Conservation (phyloP, 2,113 vertebrate species). For the Rhinopithecus roxellana region DNA sequence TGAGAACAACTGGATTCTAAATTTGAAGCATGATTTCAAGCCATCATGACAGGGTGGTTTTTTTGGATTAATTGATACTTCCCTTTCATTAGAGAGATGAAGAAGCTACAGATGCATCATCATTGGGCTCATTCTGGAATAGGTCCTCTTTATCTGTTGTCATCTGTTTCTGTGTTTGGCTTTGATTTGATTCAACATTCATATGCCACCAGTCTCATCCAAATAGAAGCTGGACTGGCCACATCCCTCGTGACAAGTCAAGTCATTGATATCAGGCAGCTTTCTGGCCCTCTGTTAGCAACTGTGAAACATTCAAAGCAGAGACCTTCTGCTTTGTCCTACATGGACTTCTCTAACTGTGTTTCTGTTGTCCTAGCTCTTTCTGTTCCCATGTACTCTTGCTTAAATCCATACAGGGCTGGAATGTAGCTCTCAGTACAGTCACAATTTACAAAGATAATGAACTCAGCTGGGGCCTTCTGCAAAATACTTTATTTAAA, state of each 20-base stretch:
- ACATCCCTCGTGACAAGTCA: slow-evolving; percentile 27
- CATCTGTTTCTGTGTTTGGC: slow-evolving; percentile 30
- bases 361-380: slow-evolving; percentile 34
- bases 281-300: slow-evolving; percentile 19
- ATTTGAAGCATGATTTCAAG: slow-evolving; percentile 17
- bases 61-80: background rate
- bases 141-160: slow-evolving; percentile 45
- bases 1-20: background rate
- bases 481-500: slow-evolving; percentile 52
- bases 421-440: slow-evolving; percentile 27
- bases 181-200: slow-evolving; percentile 49
- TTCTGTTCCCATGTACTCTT: slow-evolving; percentile 17
- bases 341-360: slow-evolving; percentile 17
- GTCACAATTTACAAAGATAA: slow-evolving; percentile 41
- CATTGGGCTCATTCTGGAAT: background rate
- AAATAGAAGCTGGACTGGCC: slow-evolving; percentile 1
- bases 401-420: slow-evolving; percentile 42
- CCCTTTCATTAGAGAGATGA: background rate
- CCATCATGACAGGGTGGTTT: background rate
- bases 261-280: slow-evolving; percentile 12
- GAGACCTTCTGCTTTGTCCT: slow-evolving; percentile 45
- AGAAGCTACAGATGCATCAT: background rate
- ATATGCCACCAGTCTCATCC: background rate
- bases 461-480: slow-evolving; percentile 35
- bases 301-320: background rate